phyloP scores from a whole-genome alignment of 2,113 vertebrate species.

The Ochotona curzoniae region DNA sequence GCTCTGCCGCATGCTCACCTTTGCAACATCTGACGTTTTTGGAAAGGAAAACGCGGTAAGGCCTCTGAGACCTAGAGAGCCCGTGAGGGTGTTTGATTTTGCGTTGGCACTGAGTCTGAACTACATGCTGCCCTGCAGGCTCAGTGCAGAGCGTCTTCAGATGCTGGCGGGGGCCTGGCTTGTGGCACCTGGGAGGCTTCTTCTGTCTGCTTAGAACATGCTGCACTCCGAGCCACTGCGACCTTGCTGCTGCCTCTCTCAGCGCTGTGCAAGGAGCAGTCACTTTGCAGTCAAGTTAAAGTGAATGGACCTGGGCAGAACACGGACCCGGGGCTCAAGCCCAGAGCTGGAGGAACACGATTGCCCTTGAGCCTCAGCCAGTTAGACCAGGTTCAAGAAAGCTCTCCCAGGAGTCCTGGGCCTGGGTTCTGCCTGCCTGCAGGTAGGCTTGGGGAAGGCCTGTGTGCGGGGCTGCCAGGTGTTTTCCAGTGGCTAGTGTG shows the following conservation, averaged over 20 bases:
- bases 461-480: not conserved
- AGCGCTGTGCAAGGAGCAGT: not conserved
- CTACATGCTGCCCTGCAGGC: not conserved
- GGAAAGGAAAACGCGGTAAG: not conserved
- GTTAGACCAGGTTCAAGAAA: not conserved
- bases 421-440: too few relatives aligned
- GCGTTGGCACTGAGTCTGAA: not conserved
- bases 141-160: not conserved
- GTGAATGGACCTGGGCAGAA: not conserved
- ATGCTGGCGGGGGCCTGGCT: not conserved
- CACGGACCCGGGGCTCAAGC: not conserved
- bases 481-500: not conserved
- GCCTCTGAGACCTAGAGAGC: not conserved
- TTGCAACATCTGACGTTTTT: not conserved
- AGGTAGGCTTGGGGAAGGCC: too few relatives aligned
- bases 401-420: too few relatives aligned
- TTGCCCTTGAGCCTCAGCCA: not conserved
- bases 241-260: not conserved
- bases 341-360: not conserved
- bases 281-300: slow-evolving; percentile 31
- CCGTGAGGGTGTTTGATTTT: not conserved
- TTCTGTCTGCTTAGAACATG: not conserved
- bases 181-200: slow-evolving; percentile 24
- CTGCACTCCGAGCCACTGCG: not conserved
- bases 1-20: too few relatives aligned